These are phyloP conservation scores for Aldabrachelys gigantea DNA, from an alignment of 2,113 vertebrate genomes.

Conservation along the genomic window DNA sequence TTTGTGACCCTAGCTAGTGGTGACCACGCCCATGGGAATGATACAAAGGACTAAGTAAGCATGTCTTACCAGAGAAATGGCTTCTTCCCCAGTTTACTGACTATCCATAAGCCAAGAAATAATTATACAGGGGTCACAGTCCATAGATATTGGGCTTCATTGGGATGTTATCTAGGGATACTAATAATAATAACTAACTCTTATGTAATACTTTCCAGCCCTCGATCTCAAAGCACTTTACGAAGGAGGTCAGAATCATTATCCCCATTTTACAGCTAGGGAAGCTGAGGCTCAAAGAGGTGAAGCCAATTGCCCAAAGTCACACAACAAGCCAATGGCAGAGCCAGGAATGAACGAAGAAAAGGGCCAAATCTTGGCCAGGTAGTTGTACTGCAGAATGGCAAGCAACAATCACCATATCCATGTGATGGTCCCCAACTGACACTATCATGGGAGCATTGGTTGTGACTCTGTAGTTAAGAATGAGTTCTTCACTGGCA, in stretches of 20 bases:
- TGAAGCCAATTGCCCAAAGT: no score
- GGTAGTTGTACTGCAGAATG: not conserved
- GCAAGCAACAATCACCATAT: not conserved
- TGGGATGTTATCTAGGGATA: not conserved
- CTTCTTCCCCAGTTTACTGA: not conserved
- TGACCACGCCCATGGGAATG: not conserved
- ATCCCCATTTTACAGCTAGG: not conserved
- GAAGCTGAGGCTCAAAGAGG: not conserved
- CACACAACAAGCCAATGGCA: not conserved
- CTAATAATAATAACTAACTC: not conserved
- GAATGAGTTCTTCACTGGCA: not conserved
- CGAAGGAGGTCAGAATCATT: not conserved
- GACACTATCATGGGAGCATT: not conserved
- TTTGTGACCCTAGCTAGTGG: not conserved
- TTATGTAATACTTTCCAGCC: not conserved
- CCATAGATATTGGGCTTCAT: not conserved
- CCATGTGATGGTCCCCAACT: not conserved
- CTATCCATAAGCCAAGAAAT: not conserved
- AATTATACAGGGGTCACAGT: not conserved
- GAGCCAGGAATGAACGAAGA: not conserved
- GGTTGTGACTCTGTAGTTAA: not conserved
- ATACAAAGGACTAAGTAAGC: not conserved
- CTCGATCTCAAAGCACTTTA: not conserved
- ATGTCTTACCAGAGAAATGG: not conserved
- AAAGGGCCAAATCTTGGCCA: not conserved